These are phyloP conservation scores for Agapornis canus DNA, from an alignment of 2,797 vertebrate genomes.

Conservation along the genomic window DNA sequence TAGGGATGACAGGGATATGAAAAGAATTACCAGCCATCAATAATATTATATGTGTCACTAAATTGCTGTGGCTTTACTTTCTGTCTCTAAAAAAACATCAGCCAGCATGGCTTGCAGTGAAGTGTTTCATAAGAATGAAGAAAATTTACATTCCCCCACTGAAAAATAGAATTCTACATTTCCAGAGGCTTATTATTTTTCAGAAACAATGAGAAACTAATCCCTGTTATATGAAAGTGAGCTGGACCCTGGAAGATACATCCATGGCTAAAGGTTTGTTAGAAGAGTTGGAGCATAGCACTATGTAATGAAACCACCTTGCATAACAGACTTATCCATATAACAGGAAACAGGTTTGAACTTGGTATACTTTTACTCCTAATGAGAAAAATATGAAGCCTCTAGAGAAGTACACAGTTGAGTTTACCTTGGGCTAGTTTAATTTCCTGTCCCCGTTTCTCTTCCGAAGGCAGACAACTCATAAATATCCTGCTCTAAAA, in stretches of 20 bases:
- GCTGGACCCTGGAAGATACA: neutral
- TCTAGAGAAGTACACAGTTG: neutral
- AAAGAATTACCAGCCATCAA: neutral
- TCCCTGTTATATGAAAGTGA: conserved; percentile 1
- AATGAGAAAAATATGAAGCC: conserved; percentile 39
- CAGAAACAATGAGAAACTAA: neutral
- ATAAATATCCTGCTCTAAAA: neutral
- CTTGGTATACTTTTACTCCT: neutral
- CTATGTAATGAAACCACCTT: neutral
- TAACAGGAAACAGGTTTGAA: conserved; percentile 15
- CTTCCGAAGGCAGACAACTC: neutral
- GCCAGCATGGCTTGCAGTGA: neutral
- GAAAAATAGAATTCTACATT: neutral
- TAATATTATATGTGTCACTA: neutral
- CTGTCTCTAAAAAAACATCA: neutral
- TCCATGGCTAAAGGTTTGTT: neutral
- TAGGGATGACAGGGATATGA: no score
- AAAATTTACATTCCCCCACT: neutral
- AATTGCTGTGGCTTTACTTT: neutral
- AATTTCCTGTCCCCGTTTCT: conserved; percentile 63
- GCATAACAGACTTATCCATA: conserved; percentile 8
- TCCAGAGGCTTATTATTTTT: neutral
- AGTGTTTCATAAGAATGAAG: neutral
- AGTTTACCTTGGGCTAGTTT: conserved; percentile 58
- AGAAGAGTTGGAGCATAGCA: neutral